phyloP scores from a whole-genome alignment of 2,113 vertebrate genomes.

The Neogobius melanostomus region DNA sequence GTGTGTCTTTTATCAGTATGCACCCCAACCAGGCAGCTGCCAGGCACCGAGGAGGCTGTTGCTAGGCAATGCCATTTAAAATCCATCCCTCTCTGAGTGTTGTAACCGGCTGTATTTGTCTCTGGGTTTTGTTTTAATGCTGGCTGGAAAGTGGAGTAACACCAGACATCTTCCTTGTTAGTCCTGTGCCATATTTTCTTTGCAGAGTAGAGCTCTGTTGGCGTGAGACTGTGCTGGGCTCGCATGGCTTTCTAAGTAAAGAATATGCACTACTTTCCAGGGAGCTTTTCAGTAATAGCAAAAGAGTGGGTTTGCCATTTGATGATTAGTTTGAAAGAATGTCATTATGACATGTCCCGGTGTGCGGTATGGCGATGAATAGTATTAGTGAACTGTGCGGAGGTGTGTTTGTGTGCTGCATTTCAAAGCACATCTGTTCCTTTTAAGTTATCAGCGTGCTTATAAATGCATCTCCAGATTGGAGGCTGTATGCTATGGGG shows the following conservation, averaged over 20 bases:
- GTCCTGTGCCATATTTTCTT: constrained; percentile 21
- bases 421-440: constrained; percentile 24
- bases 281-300: constrained; percentile 19
- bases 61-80: constrained; percentile 73
- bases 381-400: constrained; percentile 8
- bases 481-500: not conserved
- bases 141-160: constrained; percentile 24
- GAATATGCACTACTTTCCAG: constrained; percentile 18
- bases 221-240: constrained; percentile 20
- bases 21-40: constrained; percentile 58
- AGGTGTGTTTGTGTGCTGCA: constrained; percentile 8
- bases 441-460: constrained; percentile 19
- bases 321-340: constrained; percentile 29
- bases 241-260: constrained; percentile 23
- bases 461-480: constrained; percentile 14
- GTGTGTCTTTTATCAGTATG: constrained; percentile 61
- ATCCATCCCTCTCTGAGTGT: constrained; percentile 53
- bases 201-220: constrained; percentile 29
- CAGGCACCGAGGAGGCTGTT: constrained; percentile 71
- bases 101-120: constrained; percentile 51
- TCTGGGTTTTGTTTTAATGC: constrained; percentile 42
- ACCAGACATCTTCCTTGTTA: constrained; percentile 24
- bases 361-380: not conserved
- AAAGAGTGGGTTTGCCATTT: constrained; percentile 16
- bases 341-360: constrained; percentile 10